phyloP scores from a whole-genome alignment of 2,888 invertebrate species.

The Patella caerulea region DNA sequence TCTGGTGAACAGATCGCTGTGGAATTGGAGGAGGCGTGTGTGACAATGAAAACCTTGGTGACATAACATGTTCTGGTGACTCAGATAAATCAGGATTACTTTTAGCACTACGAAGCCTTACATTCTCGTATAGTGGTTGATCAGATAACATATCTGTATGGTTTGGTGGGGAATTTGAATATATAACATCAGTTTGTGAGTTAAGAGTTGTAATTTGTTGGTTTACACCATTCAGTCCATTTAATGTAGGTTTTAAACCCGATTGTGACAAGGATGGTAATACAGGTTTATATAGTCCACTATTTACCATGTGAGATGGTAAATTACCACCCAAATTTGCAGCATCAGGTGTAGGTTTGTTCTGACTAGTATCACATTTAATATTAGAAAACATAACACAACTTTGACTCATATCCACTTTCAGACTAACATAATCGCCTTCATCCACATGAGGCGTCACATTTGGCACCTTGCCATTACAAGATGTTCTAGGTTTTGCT shows the following conservation, averaged over 20 bases:
- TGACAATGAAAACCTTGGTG: conserved; percentile 24
- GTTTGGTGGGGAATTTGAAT: not conserved
- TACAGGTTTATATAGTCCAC: conserved; percentile 30
- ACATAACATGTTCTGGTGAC: conserved; percentile 17
- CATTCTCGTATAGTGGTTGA: not conserved
- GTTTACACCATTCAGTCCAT: not conserved
- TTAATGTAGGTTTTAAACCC: not conserved
- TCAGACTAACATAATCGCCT: conserved; percentile 41
- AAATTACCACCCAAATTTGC: conserved; percentile 19
- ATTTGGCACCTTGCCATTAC: conserved; percentile 7
- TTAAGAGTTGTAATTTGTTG: not conserved
- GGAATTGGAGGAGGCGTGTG: conserved; percentile 49
- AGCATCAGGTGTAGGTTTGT: not conserved
- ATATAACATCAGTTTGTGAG: not conserved
- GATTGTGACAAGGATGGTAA: conserved; percentile 26
- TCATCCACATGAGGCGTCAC: conserved; percentile 20
- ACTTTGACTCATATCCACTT: conserved; percentile 20
- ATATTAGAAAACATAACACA: conserved; percentile 14
- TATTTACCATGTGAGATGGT: conserved; percentile 21
- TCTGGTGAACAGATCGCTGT: conserved; percentile 1
- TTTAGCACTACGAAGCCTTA: conserved; percentile 18
- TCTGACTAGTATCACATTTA: not conserved
- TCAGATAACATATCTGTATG: not conserved
- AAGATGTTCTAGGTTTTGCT: conserved; percentile 12
- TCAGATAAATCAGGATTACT: conserved; percentile 35